phyloP scores from a whole-genome alignment of 1,140 invertebrate genomes.

The Apis dorsata region DNA sequence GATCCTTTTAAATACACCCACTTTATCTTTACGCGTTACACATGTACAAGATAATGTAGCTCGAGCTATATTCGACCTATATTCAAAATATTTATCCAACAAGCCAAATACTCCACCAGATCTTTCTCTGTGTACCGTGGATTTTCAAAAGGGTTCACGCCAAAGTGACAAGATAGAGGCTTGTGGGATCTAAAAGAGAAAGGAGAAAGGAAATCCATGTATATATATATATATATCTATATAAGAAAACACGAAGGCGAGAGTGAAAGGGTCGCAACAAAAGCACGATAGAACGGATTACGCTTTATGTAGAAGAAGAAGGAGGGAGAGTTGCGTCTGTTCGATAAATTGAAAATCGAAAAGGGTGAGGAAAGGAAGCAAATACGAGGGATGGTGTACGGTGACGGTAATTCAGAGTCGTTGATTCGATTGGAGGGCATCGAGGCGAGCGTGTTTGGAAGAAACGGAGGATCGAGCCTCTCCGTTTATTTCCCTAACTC shows the following conservation, averaged over 20 bases:
- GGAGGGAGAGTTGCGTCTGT: conserved; percentile 10
- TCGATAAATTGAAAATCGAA: conserved; percentile 30
- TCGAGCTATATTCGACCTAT: no score
- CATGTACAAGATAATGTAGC: background rate
- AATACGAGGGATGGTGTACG: background rate
- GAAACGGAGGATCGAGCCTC: background rate
- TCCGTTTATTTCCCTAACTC: conserved; percentile 1
- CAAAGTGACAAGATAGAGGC: background rate
- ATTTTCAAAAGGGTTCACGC: background rate
- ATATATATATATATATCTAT: background rate
- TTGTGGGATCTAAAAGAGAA: background rate
- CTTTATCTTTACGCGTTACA: background rate
- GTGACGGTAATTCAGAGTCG: conserved; percentile 11
- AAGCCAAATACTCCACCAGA: background rate
- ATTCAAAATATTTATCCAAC: no score
- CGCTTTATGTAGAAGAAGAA: conserved; percentile 59
- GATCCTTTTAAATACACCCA: background rate
- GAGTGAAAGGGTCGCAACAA: conserved; percentile 67
- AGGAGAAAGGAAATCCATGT: background rate
- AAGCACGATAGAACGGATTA: conserved; percentile 71
- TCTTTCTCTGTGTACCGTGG: background rate
- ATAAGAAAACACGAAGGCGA: conserved; percentile 1
- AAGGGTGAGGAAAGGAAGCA: background rate
- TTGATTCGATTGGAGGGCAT: background rate
- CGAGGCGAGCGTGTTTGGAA: background rate